A percentile compares a stretch with the other conserved stretches of the same genome.
These are phyloP conservation scores for Agrochola circellaris DNA, from an alignment of 2,888 invertebrate genomes.

Conservation along the genomic window DNA sequence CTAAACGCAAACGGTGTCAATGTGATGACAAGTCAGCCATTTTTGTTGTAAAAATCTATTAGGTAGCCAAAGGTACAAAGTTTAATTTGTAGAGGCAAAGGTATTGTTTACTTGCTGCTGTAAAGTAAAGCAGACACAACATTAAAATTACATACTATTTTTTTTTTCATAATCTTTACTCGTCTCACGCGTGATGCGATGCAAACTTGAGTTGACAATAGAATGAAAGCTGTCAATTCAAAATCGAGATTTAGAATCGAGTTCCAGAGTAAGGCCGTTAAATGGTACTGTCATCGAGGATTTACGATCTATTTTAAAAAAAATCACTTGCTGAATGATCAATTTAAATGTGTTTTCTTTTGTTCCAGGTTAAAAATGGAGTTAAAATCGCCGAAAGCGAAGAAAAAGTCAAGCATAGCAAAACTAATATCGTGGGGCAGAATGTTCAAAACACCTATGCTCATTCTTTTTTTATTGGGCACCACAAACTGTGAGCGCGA, in stretches of 20 bases:
- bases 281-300: background rate
- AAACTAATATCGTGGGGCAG: constrained; percentile 82
- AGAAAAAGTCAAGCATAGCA: constrained; percentile 82
- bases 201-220: background rate
- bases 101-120: constrained; percentile 19
- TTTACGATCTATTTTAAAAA: background rate
- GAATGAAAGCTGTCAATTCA: background rate
- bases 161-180: background rate
- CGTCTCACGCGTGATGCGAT: background rate
- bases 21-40: constrained; percentile 14
- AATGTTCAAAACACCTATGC: constrained; percentile 82
- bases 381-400: constrained; percentile 85
- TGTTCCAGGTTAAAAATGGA: constrained; percentile 85
- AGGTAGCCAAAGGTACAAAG: constrained; percentile 36
- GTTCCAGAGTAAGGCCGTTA: background rate
- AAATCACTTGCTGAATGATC: background rate
- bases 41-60: constrained; percentile 17
- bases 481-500: constrained; percentile 83
- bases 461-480: constrained; percentile 83
- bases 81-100: constrained; percentile 10
- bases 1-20: constrained; percentile 35
- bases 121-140: background rate
- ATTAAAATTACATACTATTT: background rate
- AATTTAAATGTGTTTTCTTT: constrained; percentile 35
- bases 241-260: background rate